These are phyloP conservation scores for Yponomeuta cagnagella DNA, from an alignment of 2,888 invertebrate genomes.

Conservation along the genomic window DNA sequence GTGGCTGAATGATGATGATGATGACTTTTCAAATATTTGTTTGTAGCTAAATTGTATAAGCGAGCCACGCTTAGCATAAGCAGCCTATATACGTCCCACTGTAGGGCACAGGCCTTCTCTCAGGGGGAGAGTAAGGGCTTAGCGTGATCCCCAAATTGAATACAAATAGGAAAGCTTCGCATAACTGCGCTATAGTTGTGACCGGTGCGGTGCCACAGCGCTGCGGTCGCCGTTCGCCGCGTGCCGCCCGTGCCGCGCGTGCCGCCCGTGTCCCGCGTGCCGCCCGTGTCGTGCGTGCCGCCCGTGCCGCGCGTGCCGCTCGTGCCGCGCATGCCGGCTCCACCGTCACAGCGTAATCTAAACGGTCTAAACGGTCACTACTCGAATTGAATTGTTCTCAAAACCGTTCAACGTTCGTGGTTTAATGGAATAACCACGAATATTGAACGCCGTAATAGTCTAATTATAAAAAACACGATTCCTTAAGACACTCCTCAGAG, in stretches of 20 bases:
- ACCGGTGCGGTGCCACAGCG: too few relatives aligned
- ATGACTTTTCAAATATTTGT: too few relatives aligned
- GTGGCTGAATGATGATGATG: too few relatives aligned
- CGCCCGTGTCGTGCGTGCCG: neutral
- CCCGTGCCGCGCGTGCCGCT: neutral
- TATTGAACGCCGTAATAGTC: too few relatives aligned
- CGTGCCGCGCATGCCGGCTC: neutral
- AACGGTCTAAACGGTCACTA: neutral
- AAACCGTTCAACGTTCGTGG: neutral
- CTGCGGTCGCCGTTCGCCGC: neutral
- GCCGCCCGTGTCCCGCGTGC: neutral
- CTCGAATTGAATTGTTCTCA: neutral
- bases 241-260: neutral
- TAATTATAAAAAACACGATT: too few relatives aligned
- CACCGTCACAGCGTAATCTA: neutral
- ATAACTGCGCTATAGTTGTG: neutral
- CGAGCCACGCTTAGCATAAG: too few relatives aligned
- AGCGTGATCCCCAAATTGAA: neutral
- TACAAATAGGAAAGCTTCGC: neutral
- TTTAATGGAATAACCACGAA: neutral
- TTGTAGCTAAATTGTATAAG: too few relatives aligned
- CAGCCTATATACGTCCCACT: too few relatives aligned
- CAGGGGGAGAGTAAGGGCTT: too few relatives aligned
- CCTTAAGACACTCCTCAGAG: too few relatives aligned
- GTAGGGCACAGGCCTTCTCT: too few relatives aligned